Base-by-base conservation (phyloP, 2,888 invertebrate species). In the Rhagophthalmus giganteus region DNA sequence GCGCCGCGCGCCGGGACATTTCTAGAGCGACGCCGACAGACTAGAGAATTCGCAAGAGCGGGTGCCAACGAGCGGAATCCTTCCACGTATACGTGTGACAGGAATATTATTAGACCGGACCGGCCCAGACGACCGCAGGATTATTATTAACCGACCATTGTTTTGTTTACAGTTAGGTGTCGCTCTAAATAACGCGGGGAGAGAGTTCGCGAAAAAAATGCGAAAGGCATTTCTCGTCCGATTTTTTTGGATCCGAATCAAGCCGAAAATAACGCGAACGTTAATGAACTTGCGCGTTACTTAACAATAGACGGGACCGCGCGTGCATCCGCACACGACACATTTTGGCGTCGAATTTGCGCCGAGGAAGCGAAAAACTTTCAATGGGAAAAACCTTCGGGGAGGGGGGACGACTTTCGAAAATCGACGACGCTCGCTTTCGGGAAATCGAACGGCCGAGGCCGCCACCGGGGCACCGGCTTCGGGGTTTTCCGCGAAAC, bases 121-220 rank as follows among this genome's bases (percentile, higher is more conserved):
- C 41, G 42, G 47, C 53, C 47, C 53, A 53, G 53, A 47, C 53
- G 53, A 47, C 53, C 41, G 32, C 41, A 47, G 34, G 38, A 47
- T 53, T 53, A 53, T 47, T 47, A 47, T 53, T 53, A 53, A 47
- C 53, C 37, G 38, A 46, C 53, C 30, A 53, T 53, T 53, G 53
- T 53, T 53, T 45, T 51, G 51, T 51, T 51, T 51, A 51, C 39
- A 35, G 35, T 45, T 38, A 20, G 24, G 13, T 14, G n/a, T 31
- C 15, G 25, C 24, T 25, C 26, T 12, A 37, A 25, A 37, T 13
- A 37, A 37, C 34, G 16, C 7, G 14, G 2, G 4, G 33, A 9
- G n/a, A 4, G 4, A 27, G 12, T 4, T 20, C 20, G 10, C 8
- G 12, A n/a, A 15, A 35, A 35, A 35, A 34, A 34, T 13, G 15